These are phyloP conservation scores for Phocoena phocoena DNA, from an alignment of 2,113 vertebrate species.

Conservation along the genomic window DNA sequence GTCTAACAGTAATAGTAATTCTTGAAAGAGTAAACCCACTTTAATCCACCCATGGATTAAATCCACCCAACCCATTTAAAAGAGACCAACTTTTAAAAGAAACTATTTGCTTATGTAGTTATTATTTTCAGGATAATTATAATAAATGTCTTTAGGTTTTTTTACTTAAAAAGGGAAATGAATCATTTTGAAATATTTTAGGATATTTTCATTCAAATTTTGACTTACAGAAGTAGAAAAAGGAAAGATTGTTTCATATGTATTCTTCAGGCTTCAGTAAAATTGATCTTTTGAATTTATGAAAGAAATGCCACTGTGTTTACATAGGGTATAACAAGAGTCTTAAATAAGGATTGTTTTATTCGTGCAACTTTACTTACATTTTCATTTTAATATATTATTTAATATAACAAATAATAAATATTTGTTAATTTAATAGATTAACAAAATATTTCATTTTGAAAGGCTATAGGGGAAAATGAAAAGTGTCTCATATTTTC, in stretches of 20 bases:
- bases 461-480: not conserved
- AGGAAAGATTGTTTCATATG: not conserved
- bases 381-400: slow-evolving; percentile 25
- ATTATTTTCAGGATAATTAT: slow-evolving; percentile 17
- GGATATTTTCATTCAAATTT: slow-evolving; percentile 38
- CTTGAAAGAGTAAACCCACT: not conserved
- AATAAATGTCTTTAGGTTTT: not conserved
- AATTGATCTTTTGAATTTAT: slow-evolving; percentile 36
- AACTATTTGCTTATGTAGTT: not conserved
- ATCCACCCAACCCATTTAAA: not conserved
- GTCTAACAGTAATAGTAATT: not conserved
- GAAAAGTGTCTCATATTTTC: not conserved
- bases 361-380: not conserved
- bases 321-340: not conserved
- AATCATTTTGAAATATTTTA: not conserved
- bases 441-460: slow-evolving; percentile 30
- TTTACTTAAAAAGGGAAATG: not conserved
- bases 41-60: not conserved
- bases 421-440: not conserved
- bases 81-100: slow-evolving; percentile 1
- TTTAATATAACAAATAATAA: no score
- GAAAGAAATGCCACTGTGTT: not conserved
- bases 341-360: not conserved
- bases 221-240: not conserved
- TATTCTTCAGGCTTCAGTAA: slow-evolving; percentile 30